Conservation (phyloP, 2,113 vertebrate genomes). For the Porphyrio hochstetteri region DNA sequence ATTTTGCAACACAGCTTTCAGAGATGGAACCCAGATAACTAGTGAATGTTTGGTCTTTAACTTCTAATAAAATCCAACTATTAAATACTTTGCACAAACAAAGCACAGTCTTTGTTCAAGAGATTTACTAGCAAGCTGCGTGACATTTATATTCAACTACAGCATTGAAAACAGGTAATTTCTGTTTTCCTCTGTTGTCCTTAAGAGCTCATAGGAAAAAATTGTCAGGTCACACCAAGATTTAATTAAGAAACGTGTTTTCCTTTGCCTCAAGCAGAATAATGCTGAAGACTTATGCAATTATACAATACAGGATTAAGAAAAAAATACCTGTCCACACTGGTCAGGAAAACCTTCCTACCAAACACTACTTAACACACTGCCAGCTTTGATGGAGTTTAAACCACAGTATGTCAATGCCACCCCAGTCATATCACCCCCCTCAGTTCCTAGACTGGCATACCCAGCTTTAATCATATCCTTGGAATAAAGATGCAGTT, state of each 20-base stretch:
- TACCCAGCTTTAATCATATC: not conserved
- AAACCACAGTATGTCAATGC: not conserved
- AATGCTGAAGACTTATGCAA: not conserved
- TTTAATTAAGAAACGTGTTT: constrained; percentile 28
- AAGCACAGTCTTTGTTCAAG: not conserved
- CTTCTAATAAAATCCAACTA: not conserved
- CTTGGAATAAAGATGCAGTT: not conserved
- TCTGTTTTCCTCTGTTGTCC: not conserved
- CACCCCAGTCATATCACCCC: not conserved
- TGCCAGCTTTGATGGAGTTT: not conserved
- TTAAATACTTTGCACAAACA: not conserved
- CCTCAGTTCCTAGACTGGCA: not conserved
- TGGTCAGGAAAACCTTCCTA: not conserved
- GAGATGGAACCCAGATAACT: not conserved
- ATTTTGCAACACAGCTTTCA: not conserved
- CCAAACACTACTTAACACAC: not conserved
- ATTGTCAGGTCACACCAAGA: not conserved
- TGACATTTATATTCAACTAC: not conserved
- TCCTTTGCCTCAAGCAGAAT: not conserved
- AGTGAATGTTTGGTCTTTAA: not conserved
- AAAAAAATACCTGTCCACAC: not conserved
- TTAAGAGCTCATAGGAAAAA: not conserved
- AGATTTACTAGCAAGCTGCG: not conserved
- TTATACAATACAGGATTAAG: not conserved
- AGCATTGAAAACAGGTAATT: not conserved